Evolutionary conservation across 2,113 vertebrate species (phyloP).

Genomic region (Orycteropus afer): DNA sequence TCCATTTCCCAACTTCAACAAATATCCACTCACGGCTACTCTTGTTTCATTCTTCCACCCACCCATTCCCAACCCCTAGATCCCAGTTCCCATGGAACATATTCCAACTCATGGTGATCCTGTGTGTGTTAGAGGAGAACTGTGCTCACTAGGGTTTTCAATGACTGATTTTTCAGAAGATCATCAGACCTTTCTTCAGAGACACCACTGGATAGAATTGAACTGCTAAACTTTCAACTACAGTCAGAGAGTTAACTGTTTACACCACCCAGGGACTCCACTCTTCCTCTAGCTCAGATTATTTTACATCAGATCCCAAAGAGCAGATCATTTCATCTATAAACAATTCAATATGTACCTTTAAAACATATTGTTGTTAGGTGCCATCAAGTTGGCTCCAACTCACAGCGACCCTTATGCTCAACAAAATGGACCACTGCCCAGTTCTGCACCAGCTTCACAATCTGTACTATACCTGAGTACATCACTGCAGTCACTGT

Average conservation of each 20-base stretch:
- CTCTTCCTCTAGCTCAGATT: background rate
- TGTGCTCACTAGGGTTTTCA: too few relatives aligned
- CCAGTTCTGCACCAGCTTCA: too few relatives aligned
- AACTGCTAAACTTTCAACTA: background rate
- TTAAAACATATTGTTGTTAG: too few relatives aligned
- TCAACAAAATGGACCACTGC: too few relatives aligned
- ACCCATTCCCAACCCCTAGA: too few relatives aligned
- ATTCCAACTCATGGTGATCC: background rate
- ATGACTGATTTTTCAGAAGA: background rate
- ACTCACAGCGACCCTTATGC: too few relatives aligned
- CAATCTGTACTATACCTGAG: too few relatives aligned
- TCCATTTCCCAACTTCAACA: slow-evolving; percentile 5
- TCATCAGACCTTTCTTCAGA: background rate
- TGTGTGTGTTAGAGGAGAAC: background rate
- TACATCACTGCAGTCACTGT: too few relatives aligned
- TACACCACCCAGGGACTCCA: background rate
- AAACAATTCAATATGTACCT: background rate
- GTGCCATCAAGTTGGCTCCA: too few relatives aligned
- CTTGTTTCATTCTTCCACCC: background rate
- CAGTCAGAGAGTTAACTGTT: background rate
- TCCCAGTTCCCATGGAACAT: background rate
- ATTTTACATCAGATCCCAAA: slow-evolving; percentile 24
- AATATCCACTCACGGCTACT: background rate
- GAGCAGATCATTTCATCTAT: slow-evolving; percentile 23
- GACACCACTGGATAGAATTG: background rate